Evolutionary conservation across 2,113 vertebrate genomes (phyloP).

Genomic region (Chunga burmeisteri): DNA sequence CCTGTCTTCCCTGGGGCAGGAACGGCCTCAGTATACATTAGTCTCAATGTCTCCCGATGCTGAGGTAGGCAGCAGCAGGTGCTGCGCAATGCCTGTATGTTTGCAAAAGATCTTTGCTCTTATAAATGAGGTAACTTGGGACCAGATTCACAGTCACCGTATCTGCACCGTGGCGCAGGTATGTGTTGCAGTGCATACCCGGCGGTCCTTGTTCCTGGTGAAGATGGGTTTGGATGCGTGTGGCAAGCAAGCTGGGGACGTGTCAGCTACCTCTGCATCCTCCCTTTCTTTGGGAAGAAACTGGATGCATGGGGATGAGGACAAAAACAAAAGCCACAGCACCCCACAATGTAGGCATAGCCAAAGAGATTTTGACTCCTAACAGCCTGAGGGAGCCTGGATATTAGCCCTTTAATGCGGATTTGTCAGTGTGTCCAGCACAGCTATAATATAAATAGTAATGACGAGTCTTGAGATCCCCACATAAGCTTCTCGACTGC

Average conservation of each 20-base stretch:
- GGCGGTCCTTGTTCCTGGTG: not conserved
- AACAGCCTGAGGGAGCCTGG: not conserved
- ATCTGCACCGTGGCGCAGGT: rapidly evolving
- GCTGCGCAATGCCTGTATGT: not conserved
- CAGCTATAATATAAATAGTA: not conserved
- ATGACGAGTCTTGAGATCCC: not conserved
- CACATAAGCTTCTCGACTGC: not conserved
- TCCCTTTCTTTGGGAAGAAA: not conserved
- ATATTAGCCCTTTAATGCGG: not conserved
- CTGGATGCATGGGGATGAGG: not conserved
- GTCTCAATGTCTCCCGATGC: not conserved
- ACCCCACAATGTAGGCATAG: not conserved
- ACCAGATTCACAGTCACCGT: rapidly evolving
- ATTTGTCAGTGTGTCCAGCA: not conserved
- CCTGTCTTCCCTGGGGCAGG: not conserved
- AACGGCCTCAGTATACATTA: rapidly evolving
- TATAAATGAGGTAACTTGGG: rapidly evolving
- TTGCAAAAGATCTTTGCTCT: not conserved
- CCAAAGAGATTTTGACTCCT: not conserved
- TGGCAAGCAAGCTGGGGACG: not conserved
- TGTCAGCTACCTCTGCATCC: not conserved
- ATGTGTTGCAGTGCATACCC: not conserved
- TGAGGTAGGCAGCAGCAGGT: not conserved
- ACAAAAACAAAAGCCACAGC: not conserved
- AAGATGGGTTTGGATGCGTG: not conserved